Conservation (phyloP, 1,140 invertebrate species). For the Paracyclopina nana region DNA sequence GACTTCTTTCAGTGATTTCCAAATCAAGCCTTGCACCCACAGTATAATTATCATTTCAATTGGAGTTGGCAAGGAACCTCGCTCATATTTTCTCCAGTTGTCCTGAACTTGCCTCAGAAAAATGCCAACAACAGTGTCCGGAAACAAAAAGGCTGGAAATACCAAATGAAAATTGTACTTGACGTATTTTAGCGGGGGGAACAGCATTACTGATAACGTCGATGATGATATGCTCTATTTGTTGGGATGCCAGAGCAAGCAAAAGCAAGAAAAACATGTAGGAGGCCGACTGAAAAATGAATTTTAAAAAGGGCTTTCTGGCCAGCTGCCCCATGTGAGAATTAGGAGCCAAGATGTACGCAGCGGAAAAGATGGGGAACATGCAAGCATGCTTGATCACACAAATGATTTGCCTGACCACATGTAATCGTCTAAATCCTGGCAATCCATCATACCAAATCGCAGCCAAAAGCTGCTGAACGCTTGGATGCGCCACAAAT, state of each 20-base stretch:
- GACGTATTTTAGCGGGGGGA: neutral
- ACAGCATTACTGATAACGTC: conserved; percentile 38
- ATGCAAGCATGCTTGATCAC: conserved; percentile 43
- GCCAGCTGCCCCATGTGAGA: conserved; percentile 51
- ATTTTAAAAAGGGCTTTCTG: conserved; percentile 82
- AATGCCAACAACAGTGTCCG: conserved; percentile 1
- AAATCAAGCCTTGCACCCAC: conserved; percentile 49
- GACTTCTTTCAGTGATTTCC: conserved; percentile 77
- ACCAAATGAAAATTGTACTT: neutral
- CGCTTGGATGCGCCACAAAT: conserved; percentile 82
- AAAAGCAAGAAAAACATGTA: conserved; percentile 73
- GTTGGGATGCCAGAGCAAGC: conserved; percentile 62
- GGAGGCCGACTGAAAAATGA: conserved; percentile 70
- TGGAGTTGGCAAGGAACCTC: conserved; percentile 7
- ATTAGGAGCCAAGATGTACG: conserved; percentile 58
- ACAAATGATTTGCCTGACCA: conserved; percentile 43
- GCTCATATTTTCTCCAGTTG: conserved; percentile 14
- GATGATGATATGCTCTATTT: conserved; percentile 51
- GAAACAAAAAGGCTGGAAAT: neutral
- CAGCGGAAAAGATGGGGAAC: conserved; percentile 61
- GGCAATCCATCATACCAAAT: conserved; percentile 83
- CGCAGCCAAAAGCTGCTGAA: conserved; percentile 68
- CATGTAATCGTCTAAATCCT: conserved; percentile 56
- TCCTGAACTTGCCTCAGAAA: neutral
- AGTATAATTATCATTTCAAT: conserved; percentile 10